Evolutionary conservation across 1,140 invertebrate genomes (phyloP).

Genomic region (Anoplophora glabripennis): DNA sequence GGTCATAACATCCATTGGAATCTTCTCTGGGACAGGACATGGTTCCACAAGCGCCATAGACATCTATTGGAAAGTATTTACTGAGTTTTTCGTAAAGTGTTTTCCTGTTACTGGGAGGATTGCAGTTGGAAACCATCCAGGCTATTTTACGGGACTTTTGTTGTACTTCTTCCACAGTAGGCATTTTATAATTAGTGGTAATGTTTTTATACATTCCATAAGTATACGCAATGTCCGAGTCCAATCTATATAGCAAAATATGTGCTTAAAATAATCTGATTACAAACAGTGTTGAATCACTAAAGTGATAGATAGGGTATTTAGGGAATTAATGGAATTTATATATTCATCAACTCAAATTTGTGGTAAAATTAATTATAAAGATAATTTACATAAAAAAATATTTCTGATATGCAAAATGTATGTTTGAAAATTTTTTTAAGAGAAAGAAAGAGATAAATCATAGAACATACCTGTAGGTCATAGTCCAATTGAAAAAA

Average conservation of each 20-base stretch:
- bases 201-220: conserved; percentile 14
- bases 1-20: conserved; percentile 46
- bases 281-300: no score
- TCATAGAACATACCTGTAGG: conserved; percentile 13
- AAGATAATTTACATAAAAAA: no score
- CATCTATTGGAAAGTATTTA: conserved; percentile 59
- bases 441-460: no score
- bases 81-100: conserved; percentile 54
- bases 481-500: conserved; percentile 27
- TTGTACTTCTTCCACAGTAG: conserved; percentile 21
- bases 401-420: no score
- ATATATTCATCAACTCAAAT: no score
- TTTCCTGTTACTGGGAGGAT: conserved; percentile 53
- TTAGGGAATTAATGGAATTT: no score
- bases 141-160: conserved; percentile 52
- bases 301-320: no score
- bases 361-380: no score
- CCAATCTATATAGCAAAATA: conserved; percentile 3
- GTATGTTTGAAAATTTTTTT: no score
- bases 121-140: conserved; percentile 65
- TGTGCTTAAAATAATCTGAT: no score
- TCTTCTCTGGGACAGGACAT: conserved; percentile 42
- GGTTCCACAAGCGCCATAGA: conserved; percentile 64
- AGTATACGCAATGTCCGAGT: conserved; percentile 15
- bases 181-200: conserved; percentile 10